phyloP scores from a whole-genome alignment of 30 jellyfish, hydroid and myxozoan species.

The Aurelia coerulea region DNA sequence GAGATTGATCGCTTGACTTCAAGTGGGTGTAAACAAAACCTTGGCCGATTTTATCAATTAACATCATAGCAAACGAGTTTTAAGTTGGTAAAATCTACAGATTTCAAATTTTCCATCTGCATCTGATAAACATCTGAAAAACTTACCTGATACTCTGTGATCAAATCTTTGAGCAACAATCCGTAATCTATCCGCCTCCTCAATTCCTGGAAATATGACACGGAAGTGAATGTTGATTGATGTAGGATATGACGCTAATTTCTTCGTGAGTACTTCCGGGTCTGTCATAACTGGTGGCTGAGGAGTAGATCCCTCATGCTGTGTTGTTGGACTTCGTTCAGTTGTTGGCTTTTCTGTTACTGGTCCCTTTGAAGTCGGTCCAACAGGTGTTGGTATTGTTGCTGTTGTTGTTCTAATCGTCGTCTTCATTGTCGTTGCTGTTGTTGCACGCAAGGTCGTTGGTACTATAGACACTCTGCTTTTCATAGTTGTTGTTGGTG shows the following conservation, averaged over 20 bases:
- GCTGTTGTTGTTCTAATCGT: slow-evolving; percentile 3
- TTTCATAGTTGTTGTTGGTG: not conserved
- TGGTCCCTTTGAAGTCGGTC: slow-evolving; percentile 2
- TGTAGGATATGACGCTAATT: slow-evolving; percentile 3
- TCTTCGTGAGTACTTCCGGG: slow-evolving; percentile 37
- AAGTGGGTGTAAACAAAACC: too few relatives aligned
- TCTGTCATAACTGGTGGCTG: not conserved
- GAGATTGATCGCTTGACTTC: too few relatives aligned
- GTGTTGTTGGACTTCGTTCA: not conserved
- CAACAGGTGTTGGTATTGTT: not conserved
- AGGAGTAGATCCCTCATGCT: not conserved
- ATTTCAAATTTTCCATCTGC: too few relatives aligned
- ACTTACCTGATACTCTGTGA: slow-evolving; percentile 16
- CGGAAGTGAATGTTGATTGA: slow-evolving; percentile 46
- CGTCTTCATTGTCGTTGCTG: not conserved
- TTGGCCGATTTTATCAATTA: too few relatives aligned
- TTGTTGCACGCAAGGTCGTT: not conserved
- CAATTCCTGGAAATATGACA: slow-evolving; percentile 47
- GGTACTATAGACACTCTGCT: not conserved
- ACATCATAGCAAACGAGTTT: too few relatives aligned
- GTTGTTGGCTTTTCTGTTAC: slow-evolving; percentile 13
- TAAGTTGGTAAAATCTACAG: too few relatives aligned
- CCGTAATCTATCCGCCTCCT: slow-evolving; percentile 44
- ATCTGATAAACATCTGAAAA: too few relatives aligned
- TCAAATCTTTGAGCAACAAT: slow-evolving; percentile 50